These are phyloP conservation scores for Myodes glareolus DNA, from an alignment of 2,113 vertebrate genomes.

Conservation along the genomic window DNA sequence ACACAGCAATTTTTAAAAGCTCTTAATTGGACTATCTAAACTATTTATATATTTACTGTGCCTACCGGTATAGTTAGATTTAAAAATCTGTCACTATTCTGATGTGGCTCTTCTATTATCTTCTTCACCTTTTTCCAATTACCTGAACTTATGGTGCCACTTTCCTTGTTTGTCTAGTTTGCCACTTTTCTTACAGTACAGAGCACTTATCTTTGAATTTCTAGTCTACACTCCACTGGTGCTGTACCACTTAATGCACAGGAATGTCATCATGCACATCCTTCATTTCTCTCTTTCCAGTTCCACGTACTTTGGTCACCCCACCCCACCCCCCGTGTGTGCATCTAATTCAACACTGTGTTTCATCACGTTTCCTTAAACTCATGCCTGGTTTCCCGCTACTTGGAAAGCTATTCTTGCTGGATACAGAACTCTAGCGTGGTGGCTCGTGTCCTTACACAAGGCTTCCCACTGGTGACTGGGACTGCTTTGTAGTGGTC, in stretches of 20 bases:
- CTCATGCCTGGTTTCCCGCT: neutral
- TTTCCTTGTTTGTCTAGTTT: neutral
- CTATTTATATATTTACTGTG: neutral
- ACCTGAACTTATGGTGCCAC: neutral
- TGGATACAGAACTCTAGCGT: neutral
- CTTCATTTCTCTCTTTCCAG: neutral
- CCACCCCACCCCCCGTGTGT: neutral
- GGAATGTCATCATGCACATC: neutral
- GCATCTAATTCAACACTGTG: neutral
- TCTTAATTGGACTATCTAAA: neutral
- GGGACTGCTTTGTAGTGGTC: neutral
- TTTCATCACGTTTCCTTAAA: slow-evolving; percentile 24
- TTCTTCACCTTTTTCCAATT: neutral
- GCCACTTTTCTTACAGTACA: slow-evolving; percentile 18
- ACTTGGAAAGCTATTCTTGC: neutral
- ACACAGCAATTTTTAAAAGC: neutral
- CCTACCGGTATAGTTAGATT: neutral
- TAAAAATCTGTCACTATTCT: slow-evolving; percentile 15
- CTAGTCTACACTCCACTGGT: neutral
- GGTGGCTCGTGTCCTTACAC: neutral
- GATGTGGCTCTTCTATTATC: neutral
- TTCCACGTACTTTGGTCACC: neutral
- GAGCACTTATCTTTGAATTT: neutral
- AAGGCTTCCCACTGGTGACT: neutral
- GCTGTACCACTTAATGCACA: neutral